phyloP scores from a whole-genome alignment of 2,113 vertebrate species.

The Struthio camelus region DNA sequence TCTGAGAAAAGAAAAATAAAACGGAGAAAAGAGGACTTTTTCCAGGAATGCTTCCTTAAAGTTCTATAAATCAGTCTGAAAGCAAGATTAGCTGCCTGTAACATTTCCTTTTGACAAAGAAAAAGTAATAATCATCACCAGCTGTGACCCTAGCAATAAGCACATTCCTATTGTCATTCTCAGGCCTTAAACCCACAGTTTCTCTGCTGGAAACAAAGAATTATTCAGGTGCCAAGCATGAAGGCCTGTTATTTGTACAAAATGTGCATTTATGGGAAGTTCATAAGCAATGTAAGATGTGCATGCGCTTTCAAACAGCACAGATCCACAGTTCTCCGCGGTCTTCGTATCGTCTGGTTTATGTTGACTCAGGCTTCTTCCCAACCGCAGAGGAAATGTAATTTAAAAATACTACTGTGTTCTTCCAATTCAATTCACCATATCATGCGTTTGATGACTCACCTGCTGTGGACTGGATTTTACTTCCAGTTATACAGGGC shows the following conservation, averaged over 20 bases:
- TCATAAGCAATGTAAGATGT: background rate
- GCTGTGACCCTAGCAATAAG: conserved; percentile 51
- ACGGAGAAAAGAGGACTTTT: background rate
- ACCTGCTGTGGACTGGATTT: conserved; percentile 29
- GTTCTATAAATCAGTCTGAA: background rate
- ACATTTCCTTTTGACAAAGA: conserved; percentile 33
- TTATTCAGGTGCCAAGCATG: conserved; percentile 11
- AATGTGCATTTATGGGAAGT: background rate
- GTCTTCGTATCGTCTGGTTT: background rate
- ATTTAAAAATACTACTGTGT: background rate
- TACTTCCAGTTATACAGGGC: background rate
- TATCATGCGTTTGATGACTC: background rate
- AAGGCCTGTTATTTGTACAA: conserved; percentile 26
- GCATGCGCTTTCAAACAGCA: background rate
- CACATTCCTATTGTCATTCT: conserved; percentile 53
- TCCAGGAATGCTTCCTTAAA: background rate
- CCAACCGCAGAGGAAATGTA: background rate
- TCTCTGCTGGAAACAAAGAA: conserved; percentile 46
- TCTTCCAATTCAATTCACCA: background rate
- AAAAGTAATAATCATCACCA: conserved; percentile 55
- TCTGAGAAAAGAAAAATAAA: background rate
- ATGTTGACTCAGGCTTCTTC: background rate
- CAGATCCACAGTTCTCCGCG: background rate
- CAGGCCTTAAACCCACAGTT: conserved; percentile 21
- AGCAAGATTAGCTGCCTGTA: conserved; percentile 2